A percentile compares a stretch with the other conserved stretches of the same genome.
phyloP scores from a whole-genome alignment of 2,888 invertebrate species.

The Cerastis rubricosa region DNA sequence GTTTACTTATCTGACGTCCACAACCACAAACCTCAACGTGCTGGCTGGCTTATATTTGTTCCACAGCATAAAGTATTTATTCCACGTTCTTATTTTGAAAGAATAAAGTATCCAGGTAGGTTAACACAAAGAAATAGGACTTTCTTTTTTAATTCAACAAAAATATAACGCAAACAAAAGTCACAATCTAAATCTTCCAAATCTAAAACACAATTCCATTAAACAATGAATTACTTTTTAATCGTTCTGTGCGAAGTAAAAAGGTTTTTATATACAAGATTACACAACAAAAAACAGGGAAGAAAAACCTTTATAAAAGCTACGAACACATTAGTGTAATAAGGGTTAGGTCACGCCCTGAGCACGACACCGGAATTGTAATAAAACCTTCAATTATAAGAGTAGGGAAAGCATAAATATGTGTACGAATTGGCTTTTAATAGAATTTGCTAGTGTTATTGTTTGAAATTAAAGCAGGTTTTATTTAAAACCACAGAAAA shows the following conservation, averaged over 20 bases:
- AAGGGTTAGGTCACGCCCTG: conserved; percentile 75
- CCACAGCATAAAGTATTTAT: background rate
- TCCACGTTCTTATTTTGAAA: background rate
- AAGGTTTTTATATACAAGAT: conserved; percentile 36
- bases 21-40: background rate
- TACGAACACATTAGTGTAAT: conserved; percentile 81
- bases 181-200: conserved; percentile 4
- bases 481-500: background rate
- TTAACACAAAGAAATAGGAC: background rate
- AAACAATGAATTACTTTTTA: conserved; percentile 48
- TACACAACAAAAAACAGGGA: conserved; percentile 45
- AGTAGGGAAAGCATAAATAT: conserved; percentile 58
- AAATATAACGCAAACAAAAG: background rate
- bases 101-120: background rate
- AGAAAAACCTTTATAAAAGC: conserved; percentile 64
- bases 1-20: background rate
- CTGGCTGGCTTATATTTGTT: background rate
- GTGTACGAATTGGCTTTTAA: background rate
- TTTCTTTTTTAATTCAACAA: background rate
- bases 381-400: conserved; percentile 73
- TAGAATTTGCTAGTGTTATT: background rate
- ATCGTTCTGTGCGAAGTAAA: conserved; percentile 38
- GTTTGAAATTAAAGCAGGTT: background rate
- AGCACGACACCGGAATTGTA: conserved; percentile 73
- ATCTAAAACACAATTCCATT: conserved; percentile 41